Evolutionary conservation across 2,797 vertebrate genomes (phyloP), one percentile per base, ranked within the genome.

Genomic region (Ambastaia sidthimunki): DNA sequence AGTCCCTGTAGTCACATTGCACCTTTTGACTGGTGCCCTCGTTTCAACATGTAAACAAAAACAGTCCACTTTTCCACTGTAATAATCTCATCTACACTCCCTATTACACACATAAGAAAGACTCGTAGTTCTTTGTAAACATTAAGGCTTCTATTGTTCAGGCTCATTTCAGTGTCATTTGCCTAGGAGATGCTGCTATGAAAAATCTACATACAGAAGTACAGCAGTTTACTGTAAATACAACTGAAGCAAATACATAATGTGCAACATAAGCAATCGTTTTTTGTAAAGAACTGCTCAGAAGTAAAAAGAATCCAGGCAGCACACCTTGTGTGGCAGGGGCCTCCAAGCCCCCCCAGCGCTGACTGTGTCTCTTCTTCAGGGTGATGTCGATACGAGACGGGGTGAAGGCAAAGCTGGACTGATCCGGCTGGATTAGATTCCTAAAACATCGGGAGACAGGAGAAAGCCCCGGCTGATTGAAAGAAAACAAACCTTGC

Each of bases 241-340:
- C 16, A 21, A 18, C 31, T 15, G 31, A 63, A 62, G 31, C 25
- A 62, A 62, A 62, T 6, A 37, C 15, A 23, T 67, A 18, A 19
- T 21, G 1, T 57, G 31, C 3, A 41, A n/a, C 21, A 11, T 7
- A 11, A 34, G 10, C 12, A 21, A 44, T 15, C 50, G 25, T 62
- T 7, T 67, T 55, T 41, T 28, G 5, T 15, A 37, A 34, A 70
- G 34, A 18, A 73, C 2, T 48, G 16, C 52, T 54, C 34, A 62
- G 52, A 23, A 52, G 79, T 74, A 78, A 88, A 88, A 83, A 91
- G 93, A 94, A 93, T 89, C 93, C 88, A 90, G 92, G 94, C 90
- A 92, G 92, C 96, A 98, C 96, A 99, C 98, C 98, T 99, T 96
- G 98, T 98, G 95, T 85, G 85, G 96, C 94, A 0, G 96, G 96